These are phyloP conservation scores for Trinectes maculatus DNA, from an alignment of 2,113 vertebrate genomes.

Conservation along the genomic window DNA sequence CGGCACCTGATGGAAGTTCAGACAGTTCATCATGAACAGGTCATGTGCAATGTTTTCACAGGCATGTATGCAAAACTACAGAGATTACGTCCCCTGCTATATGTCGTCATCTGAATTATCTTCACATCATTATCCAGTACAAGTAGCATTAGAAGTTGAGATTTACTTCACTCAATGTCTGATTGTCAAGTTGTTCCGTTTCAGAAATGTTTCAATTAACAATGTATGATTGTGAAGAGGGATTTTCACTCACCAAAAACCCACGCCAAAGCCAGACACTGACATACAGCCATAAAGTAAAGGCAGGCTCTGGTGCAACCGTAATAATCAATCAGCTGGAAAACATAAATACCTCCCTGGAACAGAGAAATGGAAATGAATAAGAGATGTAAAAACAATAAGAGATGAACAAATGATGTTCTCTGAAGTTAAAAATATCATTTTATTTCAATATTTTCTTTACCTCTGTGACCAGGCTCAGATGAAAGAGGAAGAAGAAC, in stretches of 20 bases:
- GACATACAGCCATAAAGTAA: conserved; percentile 50
- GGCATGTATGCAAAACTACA: too few relatives aligned
- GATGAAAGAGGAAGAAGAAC: conserved; percentile 34
- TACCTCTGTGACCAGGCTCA: conserved; percentile 62
- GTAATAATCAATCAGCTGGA: conserved; percentile 72
- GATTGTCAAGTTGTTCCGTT: too few relatives aligned
- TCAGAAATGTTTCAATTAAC: neutral
- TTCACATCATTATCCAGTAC: too few relatives aligned
- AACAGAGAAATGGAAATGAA: neutral
- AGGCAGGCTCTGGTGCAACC: conserved; percentile 49
- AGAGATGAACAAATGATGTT: neutral
- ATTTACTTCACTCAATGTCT: too few relatives aligned
- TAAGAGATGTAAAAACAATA: neutral
- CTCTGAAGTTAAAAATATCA: neutral
- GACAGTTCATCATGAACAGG: too few relatives aligned
- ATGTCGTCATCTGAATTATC: too few relatives aligned
- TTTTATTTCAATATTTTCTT: neutral
- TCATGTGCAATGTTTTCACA: neutral
- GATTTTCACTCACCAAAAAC: conserved; percentile 56
- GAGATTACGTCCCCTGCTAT: neutral
- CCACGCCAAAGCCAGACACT: conserved; percentile 64
- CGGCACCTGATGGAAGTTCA: conserved; percentile 27
- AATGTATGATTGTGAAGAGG: too few relatives aligned
- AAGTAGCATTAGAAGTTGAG: too few relatives aligned
- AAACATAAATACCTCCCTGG: conserved; percentile 70